Evolutionary conservation across 2,797 vertebrate genomes (phyloP), one percentile per base, ranked within the genome.

Genomic region (Molossus alvarezi): DNA sequence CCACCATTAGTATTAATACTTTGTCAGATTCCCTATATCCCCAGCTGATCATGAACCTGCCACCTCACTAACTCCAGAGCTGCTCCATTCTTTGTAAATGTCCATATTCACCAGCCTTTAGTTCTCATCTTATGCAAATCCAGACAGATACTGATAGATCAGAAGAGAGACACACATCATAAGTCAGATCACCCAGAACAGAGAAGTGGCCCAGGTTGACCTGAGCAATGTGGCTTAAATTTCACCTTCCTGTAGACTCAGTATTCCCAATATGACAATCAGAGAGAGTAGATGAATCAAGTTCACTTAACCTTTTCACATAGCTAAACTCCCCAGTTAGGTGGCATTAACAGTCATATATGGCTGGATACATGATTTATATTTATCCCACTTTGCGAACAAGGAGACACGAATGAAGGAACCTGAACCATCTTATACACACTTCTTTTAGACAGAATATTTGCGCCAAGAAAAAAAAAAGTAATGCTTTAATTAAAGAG

Each of bases 251-350:
- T 58, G 9, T 48, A 73, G n/a, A 37, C 41, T 96, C 15, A 57
- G 1, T 72, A 62, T 92, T 96, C 33, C 51, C 41, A 62, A 62
- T 25, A 65, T 11, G 57, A 62, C 29, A 57, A 1, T 88, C 60
- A 90, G 10, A 21, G 53, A 75, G 53, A 51, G 41, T 71, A 88
- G 79, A 92, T 94, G 85, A 96, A 91, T 97, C 90, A 96, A 83
- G 10, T 95, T 93, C 82, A 86, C 55, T 96, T 96, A 96, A 96
- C 91, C 79, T 96, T 97, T 96, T 95, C 94, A 83, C n/a, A 60
- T 48, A 76, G 53, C 45, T 64, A 13, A 97, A 60, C 15, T 95
- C 64, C 75, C 77, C 9, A 80, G 77, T 65, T 75, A 62, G 64
- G 51, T 93, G 90, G 33, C 41, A 93, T 86, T 94, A 82, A 80